Percentiles rank a stretch among this genome's conserved stretches.
These are phyloP conservation scores for Venustoraphidia nigricollis DNA, from an alignment of 2,888 invertebrate species.

Conservation along the genomic window DNA sequence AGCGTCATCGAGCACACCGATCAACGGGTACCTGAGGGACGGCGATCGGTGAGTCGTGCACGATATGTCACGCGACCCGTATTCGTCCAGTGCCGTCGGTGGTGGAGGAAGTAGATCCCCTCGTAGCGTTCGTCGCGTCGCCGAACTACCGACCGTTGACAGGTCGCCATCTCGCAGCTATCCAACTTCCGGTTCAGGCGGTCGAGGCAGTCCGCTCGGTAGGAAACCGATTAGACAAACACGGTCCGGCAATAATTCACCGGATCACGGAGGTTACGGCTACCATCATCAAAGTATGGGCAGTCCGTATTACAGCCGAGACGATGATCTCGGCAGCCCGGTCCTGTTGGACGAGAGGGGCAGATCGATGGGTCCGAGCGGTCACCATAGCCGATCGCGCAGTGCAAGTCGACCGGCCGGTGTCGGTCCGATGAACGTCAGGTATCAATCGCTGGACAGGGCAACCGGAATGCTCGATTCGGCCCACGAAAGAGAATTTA, in stretches of 20 bases:
- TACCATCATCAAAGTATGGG: constrained; percentile 36
- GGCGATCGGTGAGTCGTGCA: constrained; percentile 6
- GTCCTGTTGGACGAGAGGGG: constrained; percentile 66
- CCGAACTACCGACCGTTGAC: constrained; percentile 73
- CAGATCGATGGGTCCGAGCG: constrained; percentile 43
- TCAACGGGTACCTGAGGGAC: constrained; percentile 3
- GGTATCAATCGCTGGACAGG: constrained; percentile 36
- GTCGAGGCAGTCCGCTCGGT: constrained; percentile 13
- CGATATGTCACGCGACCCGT: constrained; percentile 45
- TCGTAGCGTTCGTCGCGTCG: constrained; percentile 48
- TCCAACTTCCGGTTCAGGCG: constrained; percentile 37
- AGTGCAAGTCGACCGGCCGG: constrained; percentile 61
- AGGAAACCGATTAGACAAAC: constrained; percentile 29
- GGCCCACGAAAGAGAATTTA: constrained; percentile 71
- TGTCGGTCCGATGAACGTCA: constrained; percentile 39
- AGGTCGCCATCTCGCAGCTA: constrained; percentile 75
- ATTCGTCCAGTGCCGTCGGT: constrained; percentile 30
- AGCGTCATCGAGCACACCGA: constrained; percentile 1
- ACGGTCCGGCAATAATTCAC: constrained; percentile 41
- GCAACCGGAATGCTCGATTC: constrained; percentile 37
- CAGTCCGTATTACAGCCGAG: constrained; percentile 56
- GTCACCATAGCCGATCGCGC: constrained; percentile 55
- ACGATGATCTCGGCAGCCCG: constrained; percentile 74
- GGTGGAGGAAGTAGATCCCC: constrained; percentile 47
- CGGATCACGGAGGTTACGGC: constrained; percentile 36